Base-by-base conservation (phyloP, 2,888 invertebrate species). In the Agriopis marginaria region DNA sequence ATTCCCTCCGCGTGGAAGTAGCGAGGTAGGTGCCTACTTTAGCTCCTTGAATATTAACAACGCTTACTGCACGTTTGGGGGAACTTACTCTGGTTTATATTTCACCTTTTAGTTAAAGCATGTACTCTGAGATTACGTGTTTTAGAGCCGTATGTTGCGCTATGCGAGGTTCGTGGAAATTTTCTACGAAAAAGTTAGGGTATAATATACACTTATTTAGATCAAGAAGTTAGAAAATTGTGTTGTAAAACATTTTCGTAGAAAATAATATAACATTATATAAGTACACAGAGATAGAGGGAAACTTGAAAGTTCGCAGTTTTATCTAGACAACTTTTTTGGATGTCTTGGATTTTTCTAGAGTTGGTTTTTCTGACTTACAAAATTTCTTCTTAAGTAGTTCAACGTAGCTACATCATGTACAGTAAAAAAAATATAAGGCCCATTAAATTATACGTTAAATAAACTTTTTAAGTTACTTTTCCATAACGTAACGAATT, bases 1-100 rank as follows among this genome's bases (percentile, higher is more conserved):
- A 89, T 66, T 80, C 89, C 8, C 79, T 92, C 9, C 84, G 91
- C 54, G 85, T 93, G 53, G 91, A 93, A 86, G 86, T 92, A 56
- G 76, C 87, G 60, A 88, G 90, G 93, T 93, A 53, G 8, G n/a
- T 47, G 14, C 14, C 14, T 14, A 14, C 8, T 17, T 42, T 12
- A 55, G 14, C 42, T 50, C 8, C 61, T 61, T 32, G 49, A 40
- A 49, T 66, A 54, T 49, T 61, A 14, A 51, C 10, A 23, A 40
- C 42, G 9, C 53, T 49, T 49, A 49, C 56, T 42, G 63, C 56
- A 39, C 51, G 44, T 40, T 23, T 12, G 51, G 39, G 51, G 32
- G 8, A 58, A 23, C n/a, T 59, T 60, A 40, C 42, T 44, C 40
- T 55, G 32, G 17, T 61, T 54, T 55, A 47, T 47, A 47, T 2